Evolutionary conservation across 2,113 vertebrate genomes (phyloP), one percentile per base, ranked within the genome.

Genomic region (Chaenocephalus aceratus): DNA sequence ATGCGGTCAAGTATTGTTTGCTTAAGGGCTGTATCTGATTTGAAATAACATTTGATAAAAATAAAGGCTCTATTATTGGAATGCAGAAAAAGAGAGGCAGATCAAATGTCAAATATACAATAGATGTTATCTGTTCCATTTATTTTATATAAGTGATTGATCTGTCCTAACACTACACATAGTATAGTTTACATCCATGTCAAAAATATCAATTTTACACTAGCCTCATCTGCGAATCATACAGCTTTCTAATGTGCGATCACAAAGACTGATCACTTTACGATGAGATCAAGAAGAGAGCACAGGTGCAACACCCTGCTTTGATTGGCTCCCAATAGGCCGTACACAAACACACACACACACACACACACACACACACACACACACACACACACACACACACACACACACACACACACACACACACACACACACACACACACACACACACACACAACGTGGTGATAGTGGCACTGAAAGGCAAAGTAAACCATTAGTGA

Each of bases 261-360:
- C 44, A 72, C 34, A 63, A 51, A 14, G 11, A 65, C 53, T 45
- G 15, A 63, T 72, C 15, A 46, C 4, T 60, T 69, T 21, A 62
- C 13, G 15, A 36, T 58, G 15, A 44, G 68, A 78, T 36, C 15
- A 36, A 51, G 18, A 70, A 34, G n/a, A 84, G 85, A 86, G 36
- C 89, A 72, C 91, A 92, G 92, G 92, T 93, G 89, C 86, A 91
- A 79, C 65, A 52, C 72, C 59, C 52, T 76, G 72, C 53, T 83
- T 82, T 91, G 91, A 93, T 92, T 93, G 92, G 79, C 77, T 93
- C 91, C 90, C 91, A 83, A 21, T 75, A 86, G 86, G 85, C 85
- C 68, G 54, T 57, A 84, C 71, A 79, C 71, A 73, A 36, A 69
- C 52, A 66, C 21, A 67, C 61, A 48, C 48, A 51, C 52, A 72